These are phyloP conservation scores for Lithophane leautieri DNA, from an alignment of 2,888 invertebrate species.

Conservation along the genomic window DNA sequence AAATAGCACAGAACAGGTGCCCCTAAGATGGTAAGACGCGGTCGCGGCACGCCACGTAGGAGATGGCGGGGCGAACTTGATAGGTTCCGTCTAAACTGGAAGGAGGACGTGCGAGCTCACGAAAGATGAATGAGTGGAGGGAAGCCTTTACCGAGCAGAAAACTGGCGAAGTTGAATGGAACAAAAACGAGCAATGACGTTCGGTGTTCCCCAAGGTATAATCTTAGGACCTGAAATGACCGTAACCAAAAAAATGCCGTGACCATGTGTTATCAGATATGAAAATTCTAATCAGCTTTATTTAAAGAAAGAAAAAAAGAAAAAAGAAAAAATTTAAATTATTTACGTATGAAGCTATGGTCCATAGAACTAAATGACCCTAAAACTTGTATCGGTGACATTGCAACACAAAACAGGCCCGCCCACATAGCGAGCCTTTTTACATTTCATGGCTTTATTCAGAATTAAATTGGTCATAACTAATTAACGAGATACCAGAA, in stretches of 20 bases:
- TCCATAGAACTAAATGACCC: conserved; percentile 19
- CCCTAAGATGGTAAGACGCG: too few relatives aligned
- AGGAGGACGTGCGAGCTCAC: too few relatives aligned
- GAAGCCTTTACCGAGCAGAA: not conserved
- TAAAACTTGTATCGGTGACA: conserved; percentile 34
- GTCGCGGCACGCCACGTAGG: too few relatives aligned
- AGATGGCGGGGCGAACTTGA: too few relatives aligned
- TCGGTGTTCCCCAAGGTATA: conserved; percentile 12
- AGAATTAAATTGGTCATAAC: conserved; percentile 51
- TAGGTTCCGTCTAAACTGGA: too few relatives aligned
- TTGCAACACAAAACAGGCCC: conserved; percentile 48
- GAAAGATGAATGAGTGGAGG: not conserved
- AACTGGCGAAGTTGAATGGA: not conserved
- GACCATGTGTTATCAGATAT: not conserved
- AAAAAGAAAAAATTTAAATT: too few relatives aligned
- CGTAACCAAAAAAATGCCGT: not conserved
- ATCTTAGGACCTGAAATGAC: not conserved
- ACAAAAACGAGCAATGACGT: not conserved
- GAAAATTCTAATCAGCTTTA: not conserved
- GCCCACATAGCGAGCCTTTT: conserved; percentile 52
- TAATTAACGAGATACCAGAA: conserved; percentile 58
- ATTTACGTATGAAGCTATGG: too few relatives aligned
- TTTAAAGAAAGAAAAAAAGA: too few relatives aligned
- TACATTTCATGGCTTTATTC: conserved; percentile 50
- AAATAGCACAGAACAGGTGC: too few relatives aligned